These are phyloP conservation scores for Oxystoma pomonae DNA, from an alignment of 2,888 invertebrate species.

Conservation along the genomic window DNA sequence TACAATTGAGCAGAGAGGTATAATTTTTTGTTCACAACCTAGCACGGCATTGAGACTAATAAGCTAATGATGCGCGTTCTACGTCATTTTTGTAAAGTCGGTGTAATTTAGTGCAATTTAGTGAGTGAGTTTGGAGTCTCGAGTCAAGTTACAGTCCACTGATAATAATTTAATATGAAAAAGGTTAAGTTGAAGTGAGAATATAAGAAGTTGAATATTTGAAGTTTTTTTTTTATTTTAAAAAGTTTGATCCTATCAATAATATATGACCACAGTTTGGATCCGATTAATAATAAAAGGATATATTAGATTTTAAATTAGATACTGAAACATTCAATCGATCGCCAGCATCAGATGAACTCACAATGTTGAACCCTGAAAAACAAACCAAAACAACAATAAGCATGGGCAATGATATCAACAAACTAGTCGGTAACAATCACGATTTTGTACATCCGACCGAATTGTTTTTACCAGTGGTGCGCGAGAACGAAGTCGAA, in stretches of 20 bases:
- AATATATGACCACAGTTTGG: too few relatives aligned
- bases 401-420: conserved; percentile 27
- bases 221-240: too few relatives aligned
- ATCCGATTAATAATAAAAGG: neutral
- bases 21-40: too few relatives aligned
- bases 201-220: too few relatives aligned
- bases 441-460: conserved; percentile 29
- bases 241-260: too few relatives aligned
- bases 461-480: conserved; percentile 11
- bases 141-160: neutral
- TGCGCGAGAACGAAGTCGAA: conserved; percentile 13
- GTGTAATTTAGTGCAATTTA: neutral
- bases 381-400: conserved; percentile 26
- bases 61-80: neutral
- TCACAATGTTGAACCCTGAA: conserved; percentile 6
- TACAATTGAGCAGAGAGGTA: too few relatives aligned
- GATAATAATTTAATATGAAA: too few relatives aligned
- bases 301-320: neutral
- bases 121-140: neutral
- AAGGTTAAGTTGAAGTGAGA: too few relatives aligned
- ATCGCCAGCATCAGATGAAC: neutral
- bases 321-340: neutral
- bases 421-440: conserved; percentile 28
- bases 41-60: too few relatives aligned
- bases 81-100: neutral